Percentiles rank a stretch among this genome's conserved stretches.
These are phyloP conservation scores for Sepioteuthis lessoniana DNA, from an alignment of 2,888 invertebrate genomes.

Conservation along the genomic window DNA sequence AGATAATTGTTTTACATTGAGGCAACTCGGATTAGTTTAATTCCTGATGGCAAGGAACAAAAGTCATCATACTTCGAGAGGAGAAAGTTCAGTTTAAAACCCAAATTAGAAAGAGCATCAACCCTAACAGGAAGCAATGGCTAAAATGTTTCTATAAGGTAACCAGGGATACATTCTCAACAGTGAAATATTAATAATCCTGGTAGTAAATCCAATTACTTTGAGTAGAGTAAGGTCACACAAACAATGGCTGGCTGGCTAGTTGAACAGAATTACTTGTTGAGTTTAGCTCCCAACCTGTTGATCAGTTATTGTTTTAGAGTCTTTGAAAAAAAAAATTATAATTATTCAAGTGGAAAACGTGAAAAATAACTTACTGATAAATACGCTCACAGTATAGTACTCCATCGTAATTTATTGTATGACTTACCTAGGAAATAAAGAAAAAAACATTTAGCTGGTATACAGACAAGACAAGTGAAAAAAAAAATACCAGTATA, in stretches of 20 bases:
- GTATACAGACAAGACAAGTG: not conserved
- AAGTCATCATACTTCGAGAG: not conserved
- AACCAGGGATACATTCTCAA: not conserved
- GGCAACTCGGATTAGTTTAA: not conserved
- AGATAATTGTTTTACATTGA: not conserved
- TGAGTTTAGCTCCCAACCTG: not conserved
- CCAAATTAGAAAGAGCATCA: not conserved
- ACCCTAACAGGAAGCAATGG: slow-evolving; percentile 4
- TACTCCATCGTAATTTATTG: slow-evolving; percentile 17
- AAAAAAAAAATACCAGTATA: not conserved
- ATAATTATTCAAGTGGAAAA: not conserved
- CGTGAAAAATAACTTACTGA: not conserved
- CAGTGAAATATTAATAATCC: not conserved
- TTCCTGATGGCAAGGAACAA: not conserved
- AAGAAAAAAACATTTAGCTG: not conserved
- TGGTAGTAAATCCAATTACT: not conserved
- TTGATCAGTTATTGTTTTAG: not conserved
- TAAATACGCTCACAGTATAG: not conserved
- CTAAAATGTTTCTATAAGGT: not conserved
- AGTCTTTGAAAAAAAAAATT: not conserved
- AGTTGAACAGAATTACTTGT: not conserved
- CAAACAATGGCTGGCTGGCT: not conserved
- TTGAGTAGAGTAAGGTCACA: not conserved
- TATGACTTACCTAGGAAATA: slow-evolving; percentile 33
- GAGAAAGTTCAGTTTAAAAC: not conserved